phyloP scores from a whole-genome alignment of 2,888 invertebrate species.

The Apantesis nais region DNA sequence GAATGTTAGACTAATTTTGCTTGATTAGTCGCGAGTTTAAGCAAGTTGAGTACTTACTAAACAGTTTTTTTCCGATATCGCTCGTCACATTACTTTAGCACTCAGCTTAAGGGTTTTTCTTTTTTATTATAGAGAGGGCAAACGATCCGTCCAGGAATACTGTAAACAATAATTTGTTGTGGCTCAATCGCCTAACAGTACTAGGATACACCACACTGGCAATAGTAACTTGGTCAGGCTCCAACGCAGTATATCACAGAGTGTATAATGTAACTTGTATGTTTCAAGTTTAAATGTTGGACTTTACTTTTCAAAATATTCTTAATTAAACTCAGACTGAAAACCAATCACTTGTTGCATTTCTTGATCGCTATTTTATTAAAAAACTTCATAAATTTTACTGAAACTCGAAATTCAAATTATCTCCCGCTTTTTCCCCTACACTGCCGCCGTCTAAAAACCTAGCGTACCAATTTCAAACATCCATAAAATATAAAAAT shows the following conservation, averaged over 20 bases:
- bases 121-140: too few species aligned
- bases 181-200: too few species aligned
- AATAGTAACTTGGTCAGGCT: neutral
- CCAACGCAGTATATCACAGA: too few species aligned
- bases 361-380: neutral
- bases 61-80: too few species aligned
- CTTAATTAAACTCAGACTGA: neutral
- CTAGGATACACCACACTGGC: neutral
- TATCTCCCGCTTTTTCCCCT: neutral
- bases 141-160: too few species aligned
- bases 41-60: too few species aligned
- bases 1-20: too few species aligned
- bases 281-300: neutral
- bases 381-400: neutral
- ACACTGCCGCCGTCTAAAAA: slow-evolving; percentile 9
- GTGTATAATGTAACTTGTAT: too few species aligned
- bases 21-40: too few species aligned
- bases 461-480: slow-evolving; percentile 24
- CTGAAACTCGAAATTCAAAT: slow-evolving; percentile 1
- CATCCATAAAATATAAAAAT: slow-evolving; percentile 33
- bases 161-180: too few species aligned
- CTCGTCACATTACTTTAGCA: too few species aligned
- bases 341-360: neutral
- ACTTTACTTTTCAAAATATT: neutral
- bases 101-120: too few species aligned